Evolutionary conservation across 2,113 vertebrate species (phyloP).

Genomic region (Sarotherodon lohbergeri): DNA sequence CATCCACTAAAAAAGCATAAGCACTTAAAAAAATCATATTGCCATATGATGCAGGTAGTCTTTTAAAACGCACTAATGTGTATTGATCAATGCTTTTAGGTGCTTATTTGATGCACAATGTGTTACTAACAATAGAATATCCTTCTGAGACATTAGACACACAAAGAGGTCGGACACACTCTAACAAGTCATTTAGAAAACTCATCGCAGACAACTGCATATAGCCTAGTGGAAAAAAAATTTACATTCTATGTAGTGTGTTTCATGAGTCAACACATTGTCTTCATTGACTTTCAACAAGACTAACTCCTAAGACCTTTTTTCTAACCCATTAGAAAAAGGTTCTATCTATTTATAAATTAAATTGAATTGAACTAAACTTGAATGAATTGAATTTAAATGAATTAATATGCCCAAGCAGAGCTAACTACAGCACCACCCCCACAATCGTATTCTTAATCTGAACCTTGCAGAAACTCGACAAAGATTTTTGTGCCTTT

Average conservation of each 20-base stretch:
- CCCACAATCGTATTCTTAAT: background rate
- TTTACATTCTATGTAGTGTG: rapidly evolving
- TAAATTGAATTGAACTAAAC: background rate
- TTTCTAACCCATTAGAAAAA: background rate
- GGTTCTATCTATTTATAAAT: background rate
- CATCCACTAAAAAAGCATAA: slow-evolving; percentile 14
- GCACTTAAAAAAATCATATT: slow-evolving; percentile 54
- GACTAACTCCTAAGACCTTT: background rate
- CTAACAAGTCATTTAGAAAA: background rate
- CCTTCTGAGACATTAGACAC: background rate
- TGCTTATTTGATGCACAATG: background rate
- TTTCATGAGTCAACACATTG: background rate
- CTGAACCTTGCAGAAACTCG: background rate
- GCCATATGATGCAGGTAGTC: slow-evolving; percentile 66
- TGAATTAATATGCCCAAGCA: background rate
- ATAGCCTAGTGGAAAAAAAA: background rate
- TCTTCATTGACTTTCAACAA: background rate
- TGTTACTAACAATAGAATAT: background rate
- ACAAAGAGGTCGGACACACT: background rate
- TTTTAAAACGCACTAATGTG: slow-evolving; percentile 79
- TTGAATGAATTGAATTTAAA: background rate
- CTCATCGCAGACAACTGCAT: background rate
- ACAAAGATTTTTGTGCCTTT: background rate
- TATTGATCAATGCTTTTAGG: slow-evolving; percentile 76
- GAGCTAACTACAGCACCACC: background rate